Conservation (phyloP, 2,113 vertebrate genomes). For the Halichoeres trimaculatus region DNA sequence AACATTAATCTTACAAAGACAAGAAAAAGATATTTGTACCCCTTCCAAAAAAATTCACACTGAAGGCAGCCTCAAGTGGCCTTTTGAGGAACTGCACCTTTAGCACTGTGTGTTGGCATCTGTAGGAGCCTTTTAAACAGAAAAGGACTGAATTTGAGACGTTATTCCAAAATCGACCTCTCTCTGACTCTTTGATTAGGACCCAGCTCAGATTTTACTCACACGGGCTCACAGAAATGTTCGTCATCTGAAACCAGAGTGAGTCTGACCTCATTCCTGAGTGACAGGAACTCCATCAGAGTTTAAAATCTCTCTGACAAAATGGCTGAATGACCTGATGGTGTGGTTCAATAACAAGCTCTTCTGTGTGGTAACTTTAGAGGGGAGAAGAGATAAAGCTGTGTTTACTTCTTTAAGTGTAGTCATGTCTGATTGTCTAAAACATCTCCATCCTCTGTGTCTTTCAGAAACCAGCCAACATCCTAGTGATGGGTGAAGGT, state of each 20-base stretch:
- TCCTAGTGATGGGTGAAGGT: constrained; percentile 99
- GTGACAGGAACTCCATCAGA: not conserved
- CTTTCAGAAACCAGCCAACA: constrained; percentile 98
- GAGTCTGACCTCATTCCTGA: not conserved
- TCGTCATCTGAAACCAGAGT: not conserved
- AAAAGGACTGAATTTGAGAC: too few species aligned
- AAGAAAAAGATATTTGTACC: too few species aligned
- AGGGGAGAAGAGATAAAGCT: not conserved
- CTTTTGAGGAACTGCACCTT: too few species aligned
- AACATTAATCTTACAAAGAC: too few species aligned
- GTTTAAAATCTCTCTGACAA: not conserved
- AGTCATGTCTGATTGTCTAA: not conserved
- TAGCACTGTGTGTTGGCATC: too few species aligned
- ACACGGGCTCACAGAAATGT: too few species aligned
- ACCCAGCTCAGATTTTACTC: too few species aligned
- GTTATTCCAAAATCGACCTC: too few species aligned
- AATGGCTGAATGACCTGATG: constrained; percentile 18
- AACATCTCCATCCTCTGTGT: not conserved
- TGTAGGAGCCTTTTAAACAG: too few species aligned
- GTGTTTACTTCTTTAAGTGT: not conserved
- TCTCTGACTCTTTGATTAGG: too few species aligned
- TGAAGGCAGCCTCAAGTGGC: too few species aligned
- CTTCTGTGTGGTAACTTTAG: not conserved
- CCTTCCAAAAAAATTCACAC: too few species aligned
- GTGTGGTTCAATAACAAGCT: not conserved